Evolutionary conservation across 2,888 invertebrate species (phyloP).

Genomic region (Erebia epiphron): DNA sequence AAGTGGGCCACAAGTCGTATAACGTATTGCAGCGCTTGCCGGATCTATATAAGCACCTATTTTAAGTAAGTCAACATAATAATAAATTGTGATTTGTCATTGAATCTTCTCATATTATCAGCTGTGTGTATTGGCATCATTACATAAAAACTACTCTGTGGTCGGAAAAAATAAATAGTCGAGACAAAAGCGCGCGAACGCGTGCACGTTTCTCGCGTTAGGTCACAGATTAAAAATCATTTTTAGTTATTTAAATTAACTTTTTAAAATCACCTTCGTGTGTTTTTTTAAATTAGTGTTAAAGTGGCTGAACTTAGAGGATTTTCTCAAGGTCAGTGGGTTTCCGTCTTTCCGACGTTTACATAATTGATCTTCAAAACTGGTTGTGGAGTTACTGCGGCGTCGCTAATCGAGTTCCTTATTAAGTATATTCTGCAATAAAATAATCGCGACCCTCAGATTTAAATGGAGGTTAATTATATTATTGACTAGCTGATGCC

Average conservation of each 20-base stretch:
- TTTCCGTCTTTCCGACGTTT: background rate
- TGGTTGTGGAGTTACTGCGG: background rate
- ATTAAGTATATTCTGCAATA: constrained; percentile 10
- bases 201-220: constrained; percentile 10
- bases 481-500: too few relatives aligned
- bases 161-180: background rate
- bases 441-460: background rate
- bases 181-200: constrained; percentile 13
- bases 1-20: too few relatives aligned
- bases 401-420: constrained; percentile 9
- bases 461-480: constrained; percentile 6
- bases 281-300: constrained; percentile 5
- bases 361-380: constrained; percentile 3
- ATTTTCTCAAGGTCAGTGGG: constrained; percentile 17
- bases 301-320: background rate
- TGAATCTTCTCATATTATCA: too few relatives aligned
- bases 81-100: too few relatives aligned
- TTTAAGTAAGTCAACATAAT: too few relatives aligned
- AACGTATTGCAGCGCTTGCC: too few relatives aligned
- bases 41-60: too few relatives aligned
- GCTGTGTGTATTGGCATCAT: too few relatives aligned
- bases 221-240: background rate
- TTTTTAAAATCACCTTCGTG: constrained; percentile 1
- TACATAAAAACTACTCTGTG: background rate
- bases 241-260: background rate